Conservation (phyloP, 2,113 vertebrate genomes). For the Periophthalmodon schlosseri region DNA sequence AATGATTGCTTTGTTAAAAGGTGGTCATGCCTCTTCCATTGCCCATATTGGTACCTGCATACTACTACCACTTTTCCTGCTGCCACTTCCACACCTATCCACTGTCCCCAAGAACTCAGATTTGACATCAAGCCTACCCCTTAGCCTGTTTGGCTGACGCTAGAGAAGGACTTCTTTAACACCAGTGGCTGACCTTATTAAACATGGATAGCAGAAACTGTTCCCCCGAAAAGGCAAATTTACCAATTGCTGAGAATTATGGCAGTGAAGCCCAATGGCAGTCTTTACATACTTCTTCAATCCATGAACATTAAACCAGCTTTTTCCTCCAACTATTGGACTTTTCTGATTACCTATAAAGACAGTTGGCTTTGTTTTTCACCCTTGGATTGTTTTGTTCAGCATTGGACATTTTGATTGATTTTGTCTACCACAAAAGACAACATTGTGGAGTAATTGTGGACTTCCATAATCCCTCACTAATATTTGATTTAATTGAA, state of each 20-base stretch:
- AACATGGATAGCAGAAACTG: constrained; percentile 69
- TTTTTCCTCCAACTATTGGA: constrained; percentile 13
- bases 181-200: constrained; percentile 55
- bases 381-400: neutral
- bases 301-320: neutral
- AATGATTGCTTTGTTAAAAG: constrained; percentile 75
- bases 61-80: constrained; percentile 57
- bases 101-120: constrained; percentile 70
- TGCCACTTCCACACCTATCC: constrained; percentile 69
- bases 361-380: neutral
- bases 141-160: constrained; percentile 65
- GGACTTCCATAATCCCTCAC: neutral
- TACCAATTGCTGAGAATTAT: constrained; percentile 19
- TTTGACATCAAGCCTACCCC: constrained; percentile 66
- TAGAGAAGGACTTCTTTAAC: constrained; percentile 75
- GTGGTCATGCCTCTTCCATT: constrained; percentile 75
- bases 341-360: constrained; percentile 25
- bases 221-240: constrained; percentile 55
- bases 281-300: neutral
- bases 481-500: constrained; percentile 13
- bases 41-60: constrained; percentile 71
- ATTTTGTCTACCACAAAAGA: neutral
- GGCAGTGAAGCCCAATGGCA: neutral
- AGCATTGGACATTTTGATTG: constrained; percentile 10
- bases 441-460: neutral